Conservation (phyloP, 2,888 invertebrate species). For the Orthonychiurus folsomi region DNA sequence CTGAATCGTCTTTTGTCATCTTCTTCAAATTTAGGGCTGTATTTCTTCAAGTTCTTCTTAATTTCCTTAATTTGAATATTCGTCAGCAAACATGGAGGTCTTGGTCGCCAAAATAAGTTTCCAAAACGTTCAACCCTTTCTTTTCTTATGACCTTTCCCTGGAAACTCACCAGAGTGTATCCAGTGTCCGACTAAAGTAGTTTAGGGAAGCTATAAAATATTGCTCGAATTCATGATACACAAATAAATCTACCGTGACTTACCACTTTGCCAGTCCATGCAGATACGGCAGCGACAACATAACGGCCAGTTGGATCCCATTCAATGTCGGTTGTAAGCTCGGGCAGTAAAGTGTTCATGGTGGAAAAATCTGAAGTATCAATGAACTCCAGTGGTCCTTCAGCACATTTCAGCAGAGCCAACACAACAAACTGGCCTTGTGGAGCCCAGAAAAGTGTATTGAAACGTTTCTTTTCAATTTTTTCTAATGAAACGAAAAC, state of each 20-base stretch:
- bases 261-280: slow-evolving; percentile 83
- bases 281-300: slow-evolving; percentile 87
- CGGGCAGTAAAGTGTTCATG: slow-evolving; percentile 91
- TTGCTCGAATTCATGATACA: too few species aligned
- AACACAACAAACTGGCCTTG: slow-evolving; percentile 89
- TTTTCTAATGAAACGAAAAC: slow-evolving; percentile 44
- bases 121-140: slow-evolving; percentile 87
- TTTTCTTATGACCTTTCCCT: slow-evolving; percentile 65
- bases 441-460: slow-evolving; percentile 87
- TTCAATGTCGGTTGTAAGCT: slow-evolving; percentile 83
- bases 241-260: slow-evolving; percentile 16
- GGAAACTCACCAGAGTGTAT: slow-evolving; percentile 97
- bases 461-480: slow-evolving; percentile 75
- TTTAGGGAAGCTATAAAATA: slow-evolving; percentile 6
- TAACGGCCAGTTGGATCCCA: slow-evolving; percentile 99
- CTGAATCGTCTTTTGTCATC: slow-evolving; percentile 89
- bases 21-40: slow-evolving; percentile 88
- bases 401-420: slow-evolving; percentile 73
- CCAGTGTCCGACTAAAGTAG: slow-evolving; percentile 56
- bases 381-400: slow-evolving; percentile 87
- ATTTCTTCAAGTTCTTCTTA: slow-evolving; percentile 95
- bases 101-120: slow-evolving; percentile 90
- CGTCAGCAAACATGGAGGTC: slow-evolving; percentile 74
- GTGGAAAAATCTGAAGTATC: slow-evolving; percentile 91
- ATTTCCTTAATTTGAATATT: slow-evolving; percentile 86